phyloP scores from a whole-genome alignment of 37 sponge, comb jelly and placozoan species.

The Cliona cf. orientalis region DNA sequence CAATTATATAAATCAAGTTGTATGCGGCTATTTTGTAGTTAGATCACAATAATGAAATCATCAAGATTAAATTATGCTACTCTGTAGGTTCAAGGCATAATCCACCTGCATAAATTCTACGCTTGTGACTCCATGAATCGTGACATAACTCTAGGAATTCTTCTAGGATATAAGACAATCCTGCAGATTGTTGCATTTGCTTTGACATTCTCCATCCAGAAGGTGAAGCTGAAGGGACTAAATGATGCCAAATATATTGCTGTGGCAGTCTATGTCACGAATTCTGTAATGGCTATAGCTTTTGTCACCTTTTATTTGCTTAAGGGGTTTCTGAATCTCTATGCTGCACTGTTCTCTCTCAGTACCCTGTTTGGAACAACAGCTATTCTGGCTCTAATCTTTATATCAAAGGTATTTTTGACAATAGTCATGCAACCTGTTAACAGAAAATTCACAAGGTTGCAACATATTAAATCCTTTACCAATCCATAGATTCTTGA shows the following conservation, averaged over 20 bases:
- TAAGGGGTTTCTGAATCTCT: constrained; percentile 17
- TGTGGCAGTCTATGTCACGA: constrained; percentile 47
- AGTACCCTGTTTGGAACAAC: constrained; percentile 29
- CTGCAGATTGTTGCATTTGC: constrained; percentile 48
- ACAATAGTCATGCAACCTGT: no score
- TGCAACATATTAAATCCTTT: no score
- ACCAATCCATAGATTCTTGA: no score
- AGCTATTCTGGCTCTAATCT: constrained; percentile 47
- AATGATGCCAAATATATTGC: constrained; percentile 50
- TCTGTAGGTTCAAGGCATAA: not conserved
- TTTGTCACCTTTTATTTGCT: constrained; percentile 24
- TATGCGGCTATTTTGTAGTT: no score
- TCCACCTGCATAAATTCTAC: constrained; percentile 7
- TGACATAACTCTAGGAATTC: constrained; percentile 26
- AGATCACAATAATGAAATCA: no score
- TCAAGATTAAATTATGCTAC: no score
- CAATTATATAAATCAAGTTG: no score
- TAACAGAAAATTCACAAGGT: no score
- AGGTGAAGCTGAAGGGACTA: constrained; percentile 56
- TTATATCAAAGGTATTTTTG: constrained; percentile 51
- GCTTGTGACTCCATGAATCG: constrained; percentile 11
- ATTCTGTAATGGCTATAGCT: constrained; percentile 23
- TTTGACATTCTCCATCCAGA: constrained; percentile 48
- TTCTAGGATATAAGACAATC: constrained; percentile 46
- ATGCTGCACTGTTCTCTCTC: constrained; percentile 5